Evolutionary conservation across 2,113 vertebrate species (phyloP).

Genomic region (Camelus bactrianus): DNA sequence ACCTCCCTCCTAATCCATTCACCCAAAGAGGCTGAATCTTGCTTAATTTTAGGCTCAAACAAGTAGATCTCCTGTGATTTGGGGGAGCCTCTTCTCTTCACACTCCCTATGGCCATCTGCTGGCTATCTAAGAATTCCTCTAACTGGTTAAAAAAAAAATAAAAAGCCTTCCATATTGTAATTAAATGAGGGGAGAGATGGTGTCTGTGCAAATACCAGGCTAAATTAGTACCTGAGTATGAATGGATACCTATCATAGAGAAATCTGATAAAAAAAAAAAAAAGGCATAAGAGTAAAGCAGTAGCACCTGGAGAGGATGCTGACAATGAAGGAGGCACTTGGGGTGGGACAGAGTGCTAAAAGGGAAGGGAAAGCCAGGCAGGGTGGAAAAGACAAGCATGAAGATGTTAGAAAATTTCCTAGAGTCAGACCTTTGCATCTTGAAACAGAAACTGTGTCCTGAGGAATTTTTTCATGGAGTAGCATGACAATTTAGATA

Average conservation of each 20-base stretch:
- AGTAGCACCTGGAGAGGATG: neutral
- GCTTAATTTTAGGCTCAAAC: conserved; percentile 59
- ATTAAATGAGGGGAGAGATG: neutral
- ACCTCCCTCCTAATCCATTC: conserved; percentile 70
- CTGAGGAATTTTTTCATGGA: neutral
- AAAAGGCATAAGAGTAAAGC: neutral
- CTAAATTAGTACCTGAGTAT: neutral
- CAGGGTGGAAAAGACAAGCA: neutral
- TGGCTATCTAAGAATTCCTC: neutral
- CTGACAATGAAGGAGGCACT: neutral
- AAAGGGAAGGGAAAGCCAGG: neutral
- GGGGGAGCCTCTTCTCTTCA: neutral
- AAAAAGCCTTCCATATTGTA: neutral
- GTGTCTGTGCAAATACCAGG: neutral
- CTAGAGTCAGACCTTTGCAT: neutral
- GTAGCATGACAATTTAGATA: neutral
- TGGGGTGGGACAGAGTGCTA: neutral
- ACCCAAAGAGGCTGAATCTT: conserved; percentile 48
- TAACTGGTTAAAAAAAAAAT: neutral
- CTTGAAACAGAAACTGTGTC: neutral
- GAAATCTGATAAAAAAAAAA: neutral
- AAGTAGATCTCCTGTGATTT: conserved; percentile 19
- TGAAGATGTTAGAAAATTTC: neutral
- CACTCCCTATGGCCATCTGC: neutral
- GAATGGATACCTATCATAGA: neutral